Base-by-base conservation (phyloP, 2,113 vertebrate species). In the Gulo gulo region DNA sequence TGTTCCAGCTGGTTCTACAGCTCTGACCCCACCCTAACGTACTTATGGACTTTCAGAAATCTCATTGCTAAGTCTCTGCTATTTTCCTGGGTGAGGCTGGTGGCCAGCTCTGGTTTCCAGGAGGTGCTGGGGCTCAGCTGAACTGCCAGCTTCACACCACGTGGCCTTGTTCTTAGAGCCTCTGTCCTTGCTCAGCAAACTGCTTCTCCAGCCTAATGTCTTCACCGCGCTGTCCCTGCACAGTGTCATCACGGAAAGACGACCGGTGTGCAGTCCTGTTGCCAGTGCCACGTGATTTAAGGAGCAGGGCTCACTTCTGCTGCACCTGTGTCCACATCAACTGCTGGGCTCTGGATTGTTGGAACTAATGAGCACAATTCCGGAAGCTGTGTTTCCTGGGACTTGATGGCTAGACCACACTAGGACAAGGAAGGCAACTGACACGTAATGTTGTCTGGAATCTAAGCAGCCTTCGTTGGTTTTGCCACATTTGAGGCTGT, bases 1-100 rank as follows among this genome's bases (percentile, higher is more conserved):
- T 14, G 74, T 96, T 97, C 69, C 97, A 98, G 89, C 69, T 95
- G 65, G 45, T 97, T 96, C 89, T 97, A 85, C 79, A 96, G 42
- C 63, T 95, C 92, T 83, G 74, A 74, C 20, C 95, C 92, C 61
- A 93, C 26, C 74, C 93, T 91, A 80, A 61, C 55, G 52, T 93
- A 81, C 47, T 96, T 98, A 67, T 91, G 81, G 88, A 84, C 88
- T 96, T 93, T 74, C 94, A 94, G 87, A 97, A 93, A 97, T 81
- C 93, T 96, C 91, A 97, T 98, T 78, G 97, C 91, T 4, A 26
- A 84, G 86, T 78, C 76, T 26, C 36, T 50, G 63, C 81, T 94
- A 95, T 78, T 96, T 96, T 97, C 80, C 92, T 47, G 26, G 7
- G 3, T 23, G 59, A 83, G 39, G 88, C 85, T 95, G 96, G 96